phyloP scores from a whole-genome alignment of 2,113 vertebrate genomes.

The Morone saxatilis region DNA sequence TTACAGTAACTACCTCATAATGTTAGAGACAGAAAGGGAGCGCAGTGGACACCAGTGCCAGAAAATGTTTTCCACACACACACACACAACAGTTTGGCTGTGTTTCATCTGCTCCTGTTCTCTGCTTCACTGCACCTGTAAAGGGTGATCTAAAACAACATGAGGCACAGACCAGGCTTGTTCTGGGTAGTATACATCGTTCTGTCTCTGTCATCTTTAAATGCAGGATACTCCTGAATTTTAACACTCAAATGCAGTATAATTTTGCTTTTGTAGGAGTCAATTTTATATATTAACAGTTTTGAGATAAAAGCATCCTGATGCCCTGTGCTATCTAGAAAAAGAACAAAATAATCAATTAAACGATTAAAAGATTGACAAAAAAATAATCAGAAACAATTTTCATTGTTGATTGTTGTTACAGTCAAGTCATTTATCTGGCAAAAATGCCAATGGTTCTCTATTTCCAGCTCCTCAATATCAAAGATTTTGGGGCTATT shows the following conservation, averaged over 20 bases:
- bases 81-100: constrained; percentile 32
- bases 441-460: too few relatives aligned
- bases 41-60: constrained; percentile 49
- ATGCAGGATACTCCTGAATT: not conserved
- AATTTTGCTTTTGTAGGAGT: not conserved
- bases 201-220: not conserved
- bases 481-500: not conserved
- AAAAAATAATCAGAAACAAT: too few relatives aligned
- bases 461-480: not conserved
- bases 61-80: constrained; percentile 44
- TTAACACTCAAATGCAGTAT: not conserved
- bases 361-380: too few relatives aligned
- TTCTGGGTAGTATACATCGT: not conserved
- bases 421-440: too few relatives aligned
- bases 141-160: constrained; percentile 4
- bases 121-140: constrained; percentile 47
- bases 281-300: not conserved
- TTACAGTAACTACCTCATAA: constrained; percentile 68
- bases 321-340: not conserved
- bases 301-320: not conserved
- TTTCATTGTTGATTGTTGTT: too few relatives aligned
- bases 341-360: not conserved
- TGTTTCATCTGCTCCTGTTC: constrained; percentile 44
- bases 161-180: not conserved
- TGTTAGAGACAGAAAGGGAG: constrained; percentile 29